Percentiles rank a stretch among this genome's conserved stretches.
Evolutionary conservation across 2,113 vertebrate species (phyloP).

Genomic region (Geococcyx californianus): DNA sequence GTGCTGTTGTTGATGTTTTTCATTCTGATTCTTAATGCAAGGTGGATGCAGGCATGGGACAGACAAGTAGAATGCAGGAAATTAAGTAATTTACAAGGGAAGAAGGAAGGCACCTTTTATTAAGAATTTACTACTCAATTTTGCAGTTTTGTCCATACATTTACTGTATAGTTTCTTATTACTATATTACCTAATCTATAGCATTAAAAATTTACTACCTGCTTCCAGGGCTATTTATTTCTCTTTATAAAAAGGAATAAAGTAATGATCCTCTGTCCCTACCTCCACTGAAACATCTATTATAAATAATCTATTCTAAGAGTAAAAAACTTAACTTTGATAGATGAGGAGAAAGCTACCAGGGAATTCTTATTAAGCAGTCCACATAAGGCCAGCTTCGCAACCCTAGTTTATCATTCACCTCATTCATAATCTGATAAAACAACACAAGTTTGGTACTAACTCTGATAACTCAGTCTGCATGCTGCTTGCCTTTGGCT

Average conservation of each 20-base stretch:
- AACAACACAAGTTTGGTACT: background rate
- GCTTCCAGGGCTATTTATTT: background rate
- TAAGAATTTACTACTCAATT: conserved; percentile 64
- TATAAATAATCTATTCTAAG: background rate
- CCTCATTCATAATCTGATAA: conserved; percentile 1
- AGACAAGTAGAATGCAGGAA: background rate
- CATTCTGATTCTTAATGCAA: conserved; percentile 43
- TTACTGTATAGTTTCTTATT: conserved; percentile 25
- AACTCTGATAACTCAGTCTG: background rate
- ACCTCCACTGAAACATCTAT: background rate
- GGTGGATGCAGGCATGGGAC: background rate
- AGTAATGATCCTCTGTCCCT: background rate
- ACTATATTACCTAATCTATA: conserved; percentile 32
- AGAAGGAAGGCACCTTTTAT: conserved; percentile 40
- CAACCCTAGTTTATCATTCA: background rate
- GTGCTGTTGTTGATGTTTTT: conserved; percentile 43
- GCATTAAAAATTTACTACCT: conserved; percentile 2
- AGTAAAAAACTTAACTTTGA: background rate
- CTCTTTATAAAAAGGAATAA: background rate
- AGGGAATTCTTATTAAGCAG: background rate
- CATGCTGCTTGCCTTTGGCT: background rate
- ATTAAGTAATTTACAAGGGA: conserved; percentile 52
- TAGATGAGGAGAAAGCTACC: background rate
- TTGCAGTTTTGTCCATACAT: conserved; percentile 39
- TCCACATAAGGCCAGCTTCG: background rate